Base-by-base conservation (phyloP, 2,113 vertebrate genomes). In the Astur gentilis region DNA sequence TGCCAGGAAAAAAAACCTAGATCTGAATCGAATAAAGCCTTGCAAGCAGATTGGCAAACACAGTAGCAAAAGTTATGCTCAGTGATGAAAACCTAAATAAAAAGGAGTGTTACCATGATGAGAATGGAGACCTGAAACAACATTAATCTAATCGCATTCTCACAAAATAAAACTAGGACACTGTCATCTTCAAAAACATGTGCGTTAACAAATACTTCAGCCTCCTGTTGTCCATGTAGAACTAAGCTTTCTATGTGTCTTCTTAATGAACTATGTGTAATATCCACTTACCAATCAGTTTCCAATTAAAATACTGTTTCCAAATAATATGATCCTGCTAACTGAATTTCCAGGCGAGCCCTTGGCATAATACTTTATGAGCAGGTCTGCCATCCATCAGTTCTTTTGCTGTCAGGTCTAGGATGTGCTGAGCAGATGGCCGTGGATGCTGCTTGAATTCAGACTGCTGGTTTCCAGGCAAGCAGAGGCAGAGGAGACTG, bases 261-360 rank as follows among this genome's bases (percentile, higher is more conserved):
- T 93, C 45, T 31, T 84, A 81, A 95, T 69, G 85, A 88, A 95
- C 78, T 86, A 71, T 5, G 22, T 73, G 78, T 38, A 89, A 92
- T 54, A 90, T 18, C 65, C 87, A 86, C 76, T 84, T 82, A 77
- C 79, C 89, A 90, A 87, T 77, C 80, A 93, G 78, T 36, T 93
- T 80, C 81, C 73, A 92, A 93, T 94, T 94, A 94, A 96, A 97
- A 67, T 26, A 65, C 83, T 31, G 34, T 73, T 95, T 89, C 72
- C 62, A 94, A 87, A 57, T 73, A 90, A 83, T 42, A 38, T 1
- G 65, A 69, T 27, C 19, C 42, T 73, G 54, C 42, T 73, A 45
- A 94, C 54, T 86, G 66, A 90, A 81, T 90, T 89, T 72, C 25
- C 47, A 80, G 27, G 36, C 3, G 14, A 72, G 47, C 52, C 61